Evolutionary conservation across 2,797 vertebrate species (phyloP), one percentile per base, ranked within the genome.

Genomic region (Chaunax sp.): DNA sequence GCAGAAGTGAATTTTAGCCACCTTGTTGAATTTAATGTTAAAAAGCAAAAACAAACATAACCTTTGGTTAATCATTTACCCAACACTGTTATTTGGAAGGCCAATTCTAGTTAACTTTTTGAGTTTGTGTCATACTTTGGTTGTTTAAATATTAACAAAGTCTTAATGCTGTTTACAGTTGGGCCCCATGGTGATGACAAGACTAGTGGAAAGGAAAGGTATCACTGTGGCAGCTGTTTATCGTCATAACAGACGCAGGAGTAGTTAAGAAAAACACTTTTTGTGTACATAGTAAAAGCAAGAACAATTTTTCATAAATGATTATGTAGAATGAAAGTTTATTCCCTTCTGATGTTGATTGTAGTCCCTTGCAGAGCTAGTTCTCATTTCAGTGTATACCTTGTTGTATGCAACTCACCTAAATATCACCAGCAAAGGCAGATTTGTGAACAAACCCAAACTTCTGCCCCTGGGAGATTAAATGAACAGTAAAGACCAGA

Each of bases 111-210:
- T 92, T 90, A 91, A 87, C 26, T 41, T 77, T 64, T 72, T 63
- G 69, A 81, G 79, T 75, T 75, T 88, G 88, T 93, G 89, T 93
- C 81, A 72, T 79, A 83, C 68, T 77, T 77, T 63, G 65, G 55
- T 59, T 62, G 88, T 72, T 94, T 94, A 94, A 92, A 90, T 78
- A 93, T 93, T 93, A 93, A 94, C 93, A 87, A 80, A 78, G 82
- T 91, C 90, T 91, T 64, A 93, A 86, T 91, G 77, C 59, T 86
- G 87, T 90, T 92, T 93, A 90, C 84, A 87, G 90, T 84, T 77
- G 80, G 83, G 74, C 74, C 64, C 91, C 81, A 92, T 92, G 90
- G 73, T 57, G 69, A 90, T 81, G 86, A 90, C 87, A 88, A 87
- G 6, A 25, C 67, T 30, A 50, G 58, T 37, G n/a, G 22, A 37